Conservation (phyloP, 2,113 vertebrate species). For the Tetrao urogallus region DNA sequence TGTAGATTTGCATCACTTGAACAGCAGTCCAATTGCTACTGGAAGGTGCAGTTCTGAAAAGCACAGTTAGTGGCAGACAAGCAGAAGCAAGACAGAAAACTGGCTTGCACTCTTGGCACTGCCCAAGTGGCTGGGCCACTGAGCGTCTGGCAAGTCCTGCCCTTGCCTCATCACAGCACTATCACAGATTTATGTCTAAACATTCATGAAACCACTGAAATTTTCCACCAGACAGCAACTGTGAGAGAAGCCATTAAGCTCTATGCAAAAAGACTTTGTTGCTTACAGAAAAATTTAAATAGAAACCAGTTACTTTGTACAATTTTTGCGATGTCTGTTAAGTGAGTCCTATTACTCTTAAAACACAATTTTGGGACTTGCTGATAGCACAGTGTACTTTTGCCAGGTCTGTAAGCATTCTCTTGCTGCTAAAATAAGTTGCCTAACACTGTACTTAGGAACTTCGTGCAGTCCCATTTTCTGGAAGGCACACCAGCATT, state of each 20-base stretch:
- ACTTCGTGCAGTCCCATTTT: fast-evolving
- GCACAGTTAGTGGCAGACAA: not conserved
- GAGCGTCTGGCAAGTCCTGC: too few species aligned
- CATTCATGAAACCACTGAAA: not conserved
- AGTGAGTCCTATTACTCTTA: not conserved
- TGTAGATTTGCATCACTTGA: not conserved
- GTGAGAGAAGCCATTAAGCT: not conserved
- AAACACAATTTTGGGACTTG: not conserved
- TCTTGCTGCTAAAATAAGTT: not conserved
- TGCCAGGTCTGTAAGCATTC: not conserved
- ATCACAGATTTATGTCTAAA: not conserved
- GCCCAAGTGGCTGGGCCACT: fast-evolving
- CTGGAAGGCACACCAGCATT: not conserved
- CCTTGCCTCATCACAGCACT: not conserved
- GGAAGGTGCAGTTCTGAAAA: not conserved
- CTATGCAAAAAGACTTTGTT: not conserved
- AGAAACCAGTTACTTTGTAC: not conserved
- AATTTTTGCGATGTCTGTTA: not conserved
- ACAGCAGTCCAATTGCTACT: not conserved
- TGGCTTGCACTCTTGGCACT: not conserved
- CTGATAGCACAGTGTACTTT: not conserved
- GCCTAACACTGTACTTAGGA: not conserved
- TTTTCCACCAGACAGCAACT: not conserved
- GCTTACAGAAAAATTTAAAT: not conserved
- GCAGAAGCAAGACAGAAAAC: not conserved